These are phyloP conservation scores for Ommatoiulus sabulosus DNA, from an alignment of 2,888 invertebrate species.

Conservation along the genomic window DNA sequence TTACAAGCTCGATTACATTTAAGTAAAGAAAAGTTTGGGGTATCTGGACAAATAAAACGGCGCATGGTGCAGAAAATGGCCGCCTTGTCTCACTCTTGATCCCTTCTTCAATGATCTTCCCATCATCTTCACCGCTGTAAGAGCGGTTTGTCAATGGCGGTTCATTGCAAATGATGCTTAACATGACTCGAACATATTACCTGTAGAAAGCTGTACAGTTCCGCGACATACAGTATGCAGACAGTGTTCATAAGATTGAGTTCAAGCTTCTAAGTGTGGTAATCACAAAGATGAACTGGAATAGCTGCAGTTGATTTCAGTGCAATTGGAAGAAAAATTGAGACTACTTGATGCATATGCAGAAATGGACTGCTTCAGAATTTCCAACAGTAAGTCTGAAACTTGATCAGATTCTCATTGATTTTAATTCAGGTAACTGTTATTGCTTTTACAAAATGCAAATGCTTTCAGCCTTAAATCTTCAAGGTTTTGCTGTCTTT, in stretches of 20 bases:
- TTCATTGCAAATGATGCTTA: not conserved
- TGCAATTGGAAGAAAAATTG: no score
- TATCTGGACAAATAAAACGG: not conserved
- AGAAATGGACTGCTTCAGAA: no score
- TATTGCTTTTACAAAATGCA: no score
- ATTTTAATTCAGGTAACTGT: no score
- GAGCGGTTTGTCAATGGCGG: not conserved
- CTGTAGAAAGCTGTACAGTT: not conserved
- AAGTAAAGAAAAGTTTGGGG: constrained; percentile 30
- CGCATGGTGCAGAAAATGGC: constrained; percentile 11
- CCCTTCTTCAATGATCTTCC: not conserved
- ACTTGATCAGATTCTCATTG: no score
- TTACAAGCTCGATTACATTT: constrained; percentile 47
- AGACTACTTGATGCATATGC: no score
- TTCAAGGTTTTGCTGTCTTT: not conserved
- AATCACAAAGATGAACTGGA: no score
- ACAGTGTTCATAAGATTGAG: no score
- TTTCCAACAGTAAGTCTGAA: no score
- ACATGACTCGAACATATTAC: not conserved
- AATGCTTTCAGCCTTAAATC: no score
- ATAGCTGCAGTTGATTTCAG: no score
- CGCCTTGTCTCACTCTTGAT: not conserved
- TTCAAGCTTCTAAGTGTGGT: no score
- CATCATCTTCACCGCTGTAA: not conserved
- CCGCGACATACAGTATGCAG: not conserved